These are phyloP conservation scores for Vesta saturnalis DNA, from an alignment of 2,888 invertebrate genomes.

Conservation along the genomic window DNA sequence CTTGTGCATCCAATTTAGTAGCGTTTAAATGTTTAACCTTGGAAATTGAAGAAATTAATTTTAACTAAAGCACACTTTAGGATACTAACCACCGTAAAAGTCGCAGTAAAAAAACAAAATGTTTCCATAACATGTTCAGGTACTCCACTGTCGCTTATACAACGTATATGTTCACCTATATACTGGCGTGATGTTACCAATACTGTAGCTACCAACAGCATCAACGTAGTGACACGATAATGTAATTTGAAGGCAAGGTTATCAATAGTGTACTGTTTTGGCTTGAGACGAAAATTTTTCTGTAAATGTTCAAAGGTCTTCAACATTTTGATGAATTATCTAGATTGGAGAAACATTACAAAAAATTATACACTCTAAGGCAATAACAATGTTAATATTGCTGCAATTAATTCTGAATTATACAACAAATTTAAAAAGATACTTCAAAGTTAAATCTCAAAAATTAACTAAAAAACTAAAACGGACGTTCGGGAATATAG, in stretches of 20 bases:
- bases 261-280: constrained; percentile 71
- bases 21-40: constrained; percentile 78
- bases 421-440: no score
- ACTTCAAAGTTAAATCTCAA: no score
- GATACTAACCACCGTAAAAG: constrained; percentile 78
- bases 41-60: constrained; percentile 25
- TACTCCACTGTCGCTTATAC: constrained; percentile 74
- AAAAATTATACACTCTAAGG: no score
- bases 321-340: constrained; percentile 69
- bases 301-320: constrained; percentile 69
- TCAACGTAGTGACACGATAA: constrained; percentile 82
- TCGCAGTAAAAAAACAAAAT: constrained; percentile 86
- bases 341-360: no score
- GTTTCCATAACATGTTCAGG: constrained; percentile 81
- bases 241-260: constrained; percentile 84
- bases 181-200: constrained; percentile 87
- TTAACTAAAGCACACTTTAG: neutral
- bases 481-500: no score
- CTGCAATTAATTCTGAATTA: no score
- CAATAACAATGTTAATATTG: no score
- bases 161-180: constrained; percentile 94
- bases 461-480: no score
- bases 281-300: constrained; percentile 71
- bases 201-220: constrained; percentile 81
- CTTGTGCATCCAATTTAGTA: constrained; percentile 67